A percentile compares a stretch with the other conserved stretches of the same genome.
Evolutionary conservation across 2,113 vertebrate species (phyloP).

Genomic region (Trogon surrucura): DNA sequence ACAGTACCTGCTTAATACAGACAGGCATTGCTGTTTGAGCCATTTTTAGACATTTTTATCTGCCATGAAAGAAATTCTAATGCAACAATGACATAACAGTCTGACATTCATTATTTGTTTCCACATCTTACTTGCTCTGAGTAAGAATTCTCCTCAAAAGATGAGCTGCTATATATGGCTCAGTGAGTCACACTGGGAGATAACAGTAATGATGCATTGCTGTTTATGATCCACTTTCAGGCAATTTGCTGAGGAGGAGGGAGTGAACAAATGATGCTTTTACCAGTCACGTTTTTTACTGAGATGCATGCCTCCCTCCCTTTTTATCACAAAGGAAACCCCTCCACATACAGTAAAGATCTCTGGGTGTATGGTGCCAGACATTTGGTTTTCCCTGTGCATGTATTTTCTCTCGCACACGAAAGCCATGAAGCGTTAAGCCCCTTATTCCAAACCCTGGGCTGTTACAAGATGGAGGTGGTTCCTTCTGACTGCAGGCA

Average conservation of each 20-base stretch:
- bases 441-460: background rate
- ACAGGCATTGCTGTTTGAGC: background rate
- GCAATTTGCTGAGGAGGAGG: conserved; percentile 27
- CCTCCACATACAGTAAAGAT: background rate
- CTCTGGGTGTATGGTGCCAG: background rate
- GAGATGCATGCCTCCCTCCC: background rate
- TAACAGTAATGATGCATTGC: conserved; percentile 24
- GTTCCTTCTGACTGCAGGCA: background rate
- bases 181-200: conserved; percentile 44
- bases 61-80: conserved; percentile 15
- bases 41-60: conserved; percentile 23
- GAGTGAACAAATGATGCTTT: background rate
- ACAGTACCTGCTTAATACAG: background rate
- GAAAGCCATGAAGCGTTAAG: background rate
- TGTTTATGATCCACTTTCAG: conserved; percentile 30
- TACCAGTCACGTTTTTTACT: background rate
- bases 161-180: conserved; percentile 53
- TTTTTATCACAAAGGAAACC: background rate
- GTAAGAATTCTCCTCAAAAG: conserved; percentile 58
- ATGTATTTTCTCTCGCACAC: background rate
- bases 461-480: background rate
- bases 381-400: background rate
- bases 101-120: conserved; percentile 29
- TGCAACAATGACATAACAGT: background rate
- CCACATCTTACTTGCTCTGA: conserved; percentile 35